Evolutionary conservation across 1,140 invertebrate species (phyloP).

Genomic region (Leguminivora glycinivorella): DNA sequence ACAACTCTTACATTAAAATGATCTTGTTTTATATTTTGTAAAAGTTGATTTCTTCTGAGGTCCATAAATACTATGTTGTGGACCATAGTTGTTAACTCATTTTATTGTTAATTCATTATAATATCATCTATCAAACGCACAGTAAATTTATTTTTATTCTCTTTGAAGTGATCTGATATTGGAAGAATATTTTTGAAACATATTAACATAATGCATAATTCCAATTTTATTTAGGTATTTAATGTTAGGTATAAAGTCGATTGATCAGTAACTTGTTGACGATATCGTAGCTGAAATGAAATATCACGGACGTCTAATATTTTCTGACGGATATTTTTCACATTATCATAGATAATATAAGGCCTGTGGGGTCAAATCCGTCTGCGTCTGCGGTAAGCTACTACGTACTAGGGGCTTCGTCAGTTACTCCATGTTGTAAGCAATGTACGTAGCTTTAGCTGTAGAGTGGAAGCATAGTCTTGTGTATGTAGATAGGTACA

Average conservation of each 20-base stretch:
- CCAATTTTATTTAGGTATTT: not conserved
- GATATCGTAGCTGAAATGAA: not conserved
- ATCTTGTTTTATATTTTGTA: too few species aligned
- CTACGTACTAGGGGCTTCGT: too few species aligned
- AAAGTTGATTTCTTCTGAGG: too few species aligned
- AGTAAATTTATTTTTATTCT: slow-evolving; percentile 10
- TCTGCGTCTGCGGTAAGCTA: not conserved
- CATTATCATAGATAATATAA: not conserved
- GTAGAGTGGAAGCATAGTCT: too few species aligned
- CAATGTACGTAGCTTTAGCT: too few species aligned
- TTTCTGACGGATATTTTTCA: not conserved
- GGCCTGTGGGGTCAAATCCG: not conserved
- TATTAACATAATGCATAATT: not conserved
- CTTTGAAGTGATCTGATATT: slow-evolving; percentile 6
- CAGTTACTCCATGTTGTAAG: too few species aligned
- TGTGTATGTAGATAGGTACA: too few species aligned
- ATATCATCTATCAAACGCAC: not conserved
- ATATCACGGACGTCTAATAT: slow-evolving; percentile 18
- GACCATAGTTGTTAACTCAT: slow-evolving; percentile 9
- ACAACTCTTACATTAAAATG: too few species aligned
- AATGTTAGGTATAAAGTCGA: not conserved
- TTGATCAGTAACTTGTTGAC: slow-evolving; percentile 7
- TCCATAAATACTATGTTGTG: too few species aligned
- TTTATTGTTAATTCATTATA: slow-evolving; percentile 7
- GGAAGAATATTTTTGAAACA: not conserved